These are phyloP conservation scores for Schizotus pectinicornis DNA, from an alignment of 2,888 invertebrate species.

Conservation along the genomic window DNA sequence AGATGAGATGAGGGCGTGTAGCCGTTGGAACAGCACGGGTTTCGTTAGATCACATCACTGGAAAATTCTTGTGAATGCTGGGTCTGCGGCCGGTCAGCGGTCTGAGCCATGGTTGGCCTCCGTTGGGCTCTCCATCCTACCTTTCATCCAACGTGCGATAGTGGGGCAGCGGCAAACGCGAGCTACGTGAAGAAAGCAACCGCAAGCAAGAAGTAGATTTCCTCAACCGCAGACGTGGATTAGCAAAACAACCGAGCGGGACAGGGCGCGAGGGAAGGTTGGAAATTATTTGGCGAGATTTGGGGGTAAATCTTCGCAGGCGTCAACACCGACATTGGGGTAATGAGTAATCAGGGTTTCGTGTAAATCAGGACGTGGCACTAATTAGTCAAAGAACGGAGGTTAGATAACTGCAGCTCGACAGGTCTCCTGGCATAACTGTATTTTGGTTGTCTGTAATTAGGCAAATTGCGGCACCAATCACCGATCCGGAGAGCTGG, in stretches of 20 bases:
- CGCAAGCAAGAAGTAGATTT: neutral
- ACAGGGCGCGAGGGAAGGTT: no score
- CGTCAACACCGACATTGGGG: no score
- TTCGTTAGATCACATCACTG: constrained; percentile 30
- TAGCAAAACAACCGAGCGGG: no score
- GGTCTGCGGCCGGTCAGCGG: constrained; percentile 42
- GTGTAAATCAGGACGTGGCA: no score
- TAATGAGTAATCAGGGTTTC: no score
- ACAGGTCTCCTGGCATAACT: no score
- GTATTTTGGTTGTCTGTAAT: no score
- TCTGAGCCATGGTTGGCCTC: constrained; percentile 35
- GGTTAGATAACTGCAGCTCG: neutral
- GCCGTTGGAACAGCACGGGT: constrained; percentile 23
- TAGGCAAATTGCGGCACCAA: no score
- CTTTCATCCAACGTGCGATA: constrained; percentile 24
- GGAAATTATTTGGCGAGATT: no score
- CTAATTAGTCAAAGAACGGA: neutral
- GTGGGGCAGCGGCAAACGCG: constrained; percentile 20
- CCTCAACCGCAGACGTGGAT: no score
- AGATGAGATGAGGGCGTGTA: constrained; percentile 9
- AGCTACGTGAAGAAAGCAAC: constrained; percentile 16
- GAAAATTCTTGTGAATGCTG: constrained; percentile 26
- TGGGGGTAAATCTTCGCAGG: no score
- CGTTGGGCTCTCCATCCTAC: constrained; percentile 21
- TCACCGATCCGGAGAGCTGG: no score